These are phyloP conservation scores for Scrobipalpa costella DNA, from an alignment of 2,888 invertebrate genomes.

Conservation along the genomic window DNA sequence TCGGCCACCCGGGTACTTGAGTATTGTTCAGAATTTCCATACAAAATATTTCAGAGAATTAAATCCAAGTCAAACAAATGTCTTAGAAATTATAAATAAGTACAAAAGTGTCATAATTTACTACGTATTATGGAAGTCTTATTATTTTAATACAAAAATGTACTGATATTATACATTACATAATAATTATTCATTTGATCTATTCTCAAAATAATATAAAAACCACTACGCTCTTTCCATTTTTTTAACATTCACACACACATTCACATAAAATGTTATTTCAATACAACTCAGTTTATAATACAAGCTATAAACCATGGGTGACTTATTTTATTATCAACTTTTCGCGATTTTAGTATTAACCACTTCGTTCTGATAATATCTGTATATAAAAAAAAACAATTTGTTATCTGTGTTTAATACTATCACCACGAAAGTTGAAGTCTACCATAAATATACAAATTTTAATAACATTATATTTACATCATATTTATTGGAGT, in stretches of 20 bases:
- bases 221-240: slow-evolving; percentile 49
- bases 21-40: slow-evolving; percentile 48
- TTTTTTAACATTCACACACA: slow-evolving; percentile 43
- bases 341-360: slow-evolving; percentile 49
- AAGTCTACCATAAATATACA: slow-evolving; percentile 65
- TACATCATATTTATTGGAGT: slow-evolving; percentile 59
- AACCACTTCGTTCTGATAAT: slow-evolving; percentile 36
- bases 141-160: slow-evolving; percentile 57
- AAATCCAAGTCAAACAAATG: slow-evolving; percentile 13
- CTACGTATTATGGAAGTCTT: slow-evolving; percentile 39
- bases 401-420: slow-evolving; percentile 37
- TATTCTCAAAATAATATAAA: slow-evolving; percentile 45
- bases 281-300: slow-evolving; percentile 69
- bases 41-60: slow-evolving; percentile 15
- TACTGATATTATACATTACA: slow-evolving; percentile 55
- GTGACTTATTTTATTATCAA: slow-evolving; percentile 50
- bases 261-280: slow-evolving; percentile 46
- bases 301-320: slow-evolving; percentile 68
- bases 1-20: slow-evolving; percentile 58
- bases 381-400: slow-evolving; percentile 29
- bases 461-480: slow-evolving; percentile 58
- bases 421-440: slow-evolving; percentile 54
- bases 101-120: slow-evolving; percentile 28
- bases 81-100: slow-evolving; percentile 22
- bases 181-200: slow-evolving; percentile 42